These are phyloP conservation scores for Triplophysa siluroides DNA, from an alignment of 2,113 vertebrate species.

Conservation along the genomic window DNA sequence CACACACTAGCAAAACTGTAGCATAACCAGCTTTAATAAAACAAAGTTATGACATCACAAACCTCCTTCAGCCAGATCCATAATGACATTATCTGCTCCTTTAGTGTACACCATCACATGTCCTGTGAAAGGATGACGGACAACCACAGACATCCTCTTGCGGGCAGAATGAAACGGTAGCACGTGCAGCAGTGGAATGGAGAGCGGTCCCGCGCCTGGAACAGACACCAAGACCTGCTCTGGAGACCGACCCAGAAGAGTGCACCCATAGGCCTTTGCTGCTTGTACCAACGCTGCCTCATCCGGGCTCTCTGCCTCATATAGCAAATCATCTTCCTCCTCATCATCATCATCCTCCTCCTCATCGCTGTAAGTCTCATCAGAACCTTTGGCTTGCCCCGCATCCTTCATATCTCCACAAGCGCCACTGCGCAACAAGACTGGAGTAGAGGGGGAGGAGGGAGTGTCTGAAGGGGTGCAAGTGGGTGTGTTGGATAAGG, in stretches of 20 bases:
- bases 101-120: constrained; percentile 90
- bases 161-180: constrained; percentile 89
- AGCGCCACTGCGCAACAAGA: not conserved
- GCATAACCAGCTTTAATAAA: not conserved
- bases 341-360: not conserved
- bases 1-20: too few relatives aligned
- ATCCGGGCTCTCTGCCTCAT: constrained; percentile 82
- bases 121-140: constrained; percentile 86
- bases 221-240: constrained; percentile 84
- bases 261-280: constrained; percentile 80
- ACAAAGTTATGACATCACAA: not conserved
- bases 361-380: constrained; percentile 21
- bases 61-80: constrained; percentile 75
- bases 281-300: constrained; percentile 77
- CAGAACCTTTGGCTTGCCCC: not conserved
- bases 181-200: constrained; percentile 83
- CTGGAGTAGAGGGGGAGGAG: not conserved
- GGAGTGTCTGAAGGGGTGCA: not conserved
- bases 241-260: constrained; percentile 77
- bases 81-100: constrained; percentile 89
- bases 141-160: constrained; percentile 93
- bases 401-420: not conserved
- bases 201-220: constrained; percentile 76
- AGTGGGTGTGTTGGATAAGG: not conserved
- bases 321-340: constrained; percentile 60